Percentiles rank a stretch among this genome's conserved stretches.
Evolutionary conservation across 2,888 invertebrate genomes (phyloP).

Genomic region (Drosophila sordidapex): DNA sequence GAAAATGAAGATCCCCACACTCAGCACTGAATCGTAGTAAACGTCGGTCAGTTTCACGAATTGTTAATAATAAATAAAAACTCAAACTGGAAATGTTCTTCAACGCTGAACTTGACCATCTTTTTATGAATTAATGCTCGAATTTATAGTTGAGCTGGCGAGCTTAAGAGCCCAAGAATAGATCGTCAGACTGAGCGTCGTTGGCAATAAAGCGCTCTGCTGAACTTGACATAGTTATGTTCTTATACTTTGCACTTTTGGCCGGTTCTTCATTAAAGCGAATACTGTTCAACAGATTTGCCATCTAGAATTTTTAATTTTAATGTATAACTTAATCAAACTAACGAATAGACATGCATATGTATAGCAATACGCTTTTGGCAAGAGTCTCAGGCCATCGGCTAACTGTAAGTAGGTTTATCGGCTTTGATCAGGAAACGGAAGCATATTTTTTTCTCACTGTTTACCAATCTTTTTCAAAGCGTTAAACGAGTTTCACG

Average conservation of each 20-base stretch:
- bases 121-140: constrained; percentile 33
- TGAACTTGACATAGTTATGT: constrained; percentile 70
- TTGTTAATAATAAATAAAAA: constrained; percentile 16
- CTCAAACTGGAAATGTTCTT: constrained; percentile 60
- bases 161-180: constrained; percentile 55
- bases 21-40: constrained; percentile 39
- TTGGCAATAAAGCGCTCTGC: constrained; percentile 35
- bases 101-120: constrained; percentile 66
- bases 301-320: constrained; percentile 57
- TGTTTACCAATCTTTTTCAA: constrained; percentile 62
- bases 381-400: constrained; percentile 5
- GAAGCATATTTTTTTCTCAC: constrained; percentile 53
- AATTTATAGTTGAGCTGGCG: constrained; percentile 39
- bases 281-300: constrained; percentile 11
- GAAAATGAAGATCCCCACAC: constrained; percentile 21
- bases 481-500: constrained; percentile 59
- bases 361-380: constrained; percentile 19
- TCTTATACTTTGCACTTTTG: constrained; percentile 11
- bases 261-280: constrained; percentile 17
- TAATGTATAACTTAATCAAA: constrained; percentile 36
- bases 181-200: constrained; percentile 44
- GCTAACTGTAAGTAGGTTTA: constrained; percentile 59
- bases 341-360: constrained; percentile 28
- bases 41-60: constrained; percentile 32
- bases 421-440: constrained; percentile 72